Conservation (phyloP, 2,113 vertebrate species). For the human region DNA sequence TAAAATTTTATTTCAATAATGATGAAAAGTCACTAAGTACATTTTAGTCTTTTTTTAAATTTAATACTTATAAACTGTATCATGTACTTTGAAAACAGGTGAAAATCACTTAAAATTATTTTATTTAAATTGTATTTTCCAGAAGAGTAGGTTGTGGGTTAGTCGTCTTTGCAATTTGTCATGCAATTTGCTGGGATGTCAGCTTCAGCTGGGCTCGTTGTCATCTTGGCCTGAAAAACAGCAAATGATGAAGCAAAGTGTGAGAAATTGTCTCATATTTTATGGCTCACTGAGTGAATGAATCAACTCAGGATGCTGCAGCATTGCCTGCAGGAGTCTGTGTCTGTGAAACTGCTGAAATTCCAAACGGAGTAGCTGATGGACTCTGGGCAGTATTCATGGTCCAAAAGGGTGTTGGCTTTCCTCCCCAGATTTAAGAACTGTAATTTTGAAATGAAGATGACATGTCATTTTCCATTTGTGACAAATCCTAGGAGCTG, state of each 20-base stretch:
- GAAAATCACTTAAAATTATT: conserved; percentile 14
- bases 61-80: neutral
- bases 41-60: conserved; percentile 7
- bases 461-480: neutral
- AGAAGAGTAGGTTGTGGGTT: conserved; percentile 89
- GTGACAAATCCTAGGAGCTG: neutral
- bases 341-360: conserved; percentile 90
- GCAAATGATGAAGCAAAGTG: conserved; percentile 90
- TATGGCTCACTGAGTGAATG: conserved; percentile 88
- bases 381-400: conserved; percentile 80
- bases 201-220: conserved; percentile 87
- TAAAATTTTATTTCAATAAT: conserved; percentile 71
- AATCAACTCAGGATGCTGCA: conserved; percentile 86
- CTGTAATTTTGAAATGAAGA: neutral
- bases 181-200: conserved; percentile 91
- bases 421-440: conserved; percentile 81
- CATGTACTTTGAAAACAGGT: conserved; percentile 40
- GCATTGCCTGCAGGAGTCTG: conserved; percentile 88
- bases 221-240: conserved; percentile 89
- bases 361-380: conserved; percentile 82
- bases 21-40: neutral
- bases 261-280: conserved; percentile 90
- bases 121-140: conserved; percentile 83
- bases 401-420: conserved; percentile 88
- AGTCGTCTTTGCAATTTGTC: conserved; percentile 92